Percentiles rank a stretch among this genome's conserved stretches.
These are phyloP conservation scores for Nycticryphes semicollaris DNA, from an alignment of 2,113 vertebrate genomes.

Conservation along the genomic window DNA sequence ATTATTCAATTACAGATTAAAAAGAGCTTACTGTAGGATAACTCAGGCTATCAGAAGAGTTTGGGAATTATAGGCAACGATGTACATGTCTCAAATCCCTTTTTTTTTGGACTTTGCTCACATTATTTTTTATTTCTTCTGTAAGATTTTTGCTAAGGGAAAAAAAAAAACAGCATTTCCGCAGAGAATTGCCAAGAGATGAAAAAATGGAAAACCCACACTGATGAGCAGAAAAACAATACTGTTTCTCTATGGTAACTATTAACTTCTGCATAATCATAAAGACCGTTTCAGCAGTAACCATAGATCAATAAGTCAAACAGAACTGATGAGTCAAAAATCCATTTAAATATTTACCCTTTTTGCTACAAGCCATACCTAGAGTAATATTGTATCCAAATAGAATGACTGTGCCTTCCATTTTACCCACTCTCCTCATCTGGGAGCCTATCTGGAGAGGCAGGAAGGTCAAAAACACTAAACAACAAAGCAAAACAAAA, in stretches of 20 bases:
- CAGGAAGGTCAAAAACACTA: background rate
- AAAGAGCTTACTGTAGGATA: constrained; percentile 5
- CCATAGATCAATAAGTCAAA: constrained; percentile 38
- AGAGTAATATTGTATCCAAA: background rate
- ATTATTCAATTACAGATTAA: constrained; percentile 33
- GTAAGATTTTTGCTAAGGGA: background rate
- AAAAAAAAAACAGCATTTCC: background rate
- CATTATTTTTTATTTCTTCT: background rate
- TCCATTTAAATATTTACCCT: constrained; percentile 42
- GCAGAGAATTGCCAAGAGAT: constrained; percentile 49
- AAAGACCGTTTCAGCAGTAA: background rate
- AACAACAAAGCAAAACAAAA: background rate
- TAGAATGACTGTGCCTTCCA: constrained; percentile 17
- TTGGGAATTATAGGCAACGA: constrained; percentile 24
- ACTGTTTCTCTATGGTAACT: constrained; percentile 52
- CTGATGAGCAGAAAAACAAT: constrained; percentile 25
- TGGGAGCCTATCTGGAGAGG: background rate
- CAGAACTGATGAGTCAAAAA: constrained; percentile 36
- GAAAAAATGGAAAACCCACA: constrained; percentile 54
- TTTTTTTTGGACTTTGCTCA: background rate
- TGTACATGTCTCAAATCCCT: background rate
- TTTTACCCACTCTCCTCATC: background rate
- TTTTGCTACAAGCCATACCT: constrained; percentile 30
- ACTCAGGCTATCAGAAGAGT: constrained; percentile 35
- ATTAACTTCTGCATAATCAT: constrained; percentile 32